These are phyloP conservation scores for Notarius quadriscutis DNA, from an alignment of 2,113 vertebrate genomes.

Conservation along the genomic window DNA sequence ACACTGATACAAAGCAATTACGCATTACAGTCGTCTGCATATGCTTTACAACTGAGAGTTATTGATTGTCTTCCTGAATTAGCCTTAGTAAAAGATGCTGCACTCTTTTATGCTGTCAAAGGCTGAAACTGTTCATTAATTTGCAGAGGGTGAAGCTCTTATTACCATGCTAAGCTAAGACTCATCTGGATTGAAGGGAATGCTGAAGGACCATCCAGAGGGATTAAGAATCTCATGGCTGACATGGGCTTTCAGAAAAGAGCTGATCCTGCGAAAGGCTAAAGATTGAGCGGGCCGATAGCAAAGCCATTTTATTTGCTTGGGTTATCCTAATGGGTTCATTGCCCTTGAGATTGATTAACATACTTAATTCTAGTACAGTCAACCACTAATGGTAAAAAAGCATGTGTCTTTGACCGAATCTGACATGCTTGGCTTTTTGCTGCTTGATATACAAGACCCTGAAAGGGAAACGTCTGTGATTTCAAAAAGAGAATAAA, in stretches of 20 bases:
- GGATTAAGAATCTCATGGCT: conserved; percentile 33
- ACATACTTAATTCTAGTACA: conserved; percentile 30
- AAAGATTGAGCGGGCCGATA: not conserved
- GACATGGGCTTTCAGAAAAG: conserved; percentile 21
- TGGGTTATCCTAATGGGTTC: conserved; percentile 28
- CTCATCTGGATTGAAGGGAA: conserved; percentile 23
- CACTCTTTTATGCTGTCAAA: conserved; percentile 14
- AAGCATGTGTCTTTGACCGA: conserved; percentile 56
- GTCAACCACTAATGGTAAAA: conserved; percentile 34
- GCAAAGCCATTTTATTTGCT: conserved; percentile 5
- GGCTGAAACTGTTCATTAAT: conserved; percentile 10
- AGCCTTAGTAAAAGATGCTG: not conserved
- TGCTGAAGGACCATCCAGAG: conserved; percentile 39
- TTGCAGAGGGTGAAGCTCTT: conserved; percentile 33
- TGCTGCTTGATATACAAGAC: conserved; percentile 58
- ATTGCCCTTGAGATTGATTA: conserved; percentile 45
- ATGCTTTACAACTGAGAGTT: not conserved
- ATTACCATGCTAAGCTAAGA: conserved; percentile 42
- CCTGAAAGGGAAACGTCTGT: conserved; percentile 55
- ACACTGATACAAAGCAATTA: conserved; percentile 28
- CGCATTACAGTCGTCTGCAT: not conserved
- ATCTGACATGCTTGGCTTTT: conserved; percentile 56
- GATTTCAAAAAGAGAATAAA: conserved; percentile 69
- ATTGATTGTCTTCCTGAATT: conserved; percentile 1
- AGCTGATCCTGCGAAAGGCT: conserved; percentile 38